Conservation (phyloP, 2,888 invertebrate genomes). For the Oligia latruncula region DNA sequence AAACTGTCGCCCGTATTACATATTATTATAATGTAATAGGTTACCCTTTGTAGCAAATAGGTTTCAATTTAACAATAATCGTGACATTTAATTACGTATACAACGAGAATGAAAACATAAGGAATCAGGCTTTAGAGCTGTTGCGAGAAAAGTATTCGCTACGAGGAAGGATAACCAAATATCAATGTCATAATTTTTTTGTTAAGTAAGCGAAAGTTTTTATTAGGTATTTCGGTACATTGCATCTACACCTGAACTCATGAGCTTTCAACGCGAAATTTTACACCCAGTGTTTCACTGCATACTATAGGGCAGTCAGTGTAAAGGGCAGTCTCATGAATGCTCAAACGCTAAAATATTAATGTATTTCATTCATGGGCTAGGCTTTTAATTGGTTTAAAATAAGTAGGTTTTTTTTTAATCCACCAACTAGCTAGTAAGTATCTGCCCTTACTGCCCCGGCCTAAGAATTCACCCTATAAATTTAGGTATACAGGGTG, state of each 20-base stretch:
- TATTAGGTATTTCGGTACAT: not conserved
- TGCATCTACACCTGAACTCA: too few species aligned
- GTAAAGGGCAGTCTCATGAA: too few species aligned
- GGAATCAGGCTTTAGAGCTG: not conserved
- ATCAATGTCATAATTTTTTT: not conserved
- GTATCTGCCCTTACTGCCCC: not conserved
- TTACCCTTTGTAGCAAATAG: slow-evolving; percentile 21
- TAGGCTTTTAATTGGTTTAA: not conserved
- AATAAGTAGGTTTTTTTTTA: too few species aligned
- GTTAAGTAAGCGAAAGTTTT: not conserved
- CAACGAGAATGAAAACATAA: slow-evolving; percentile 28
- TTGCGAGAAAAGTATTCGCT: not conserved
- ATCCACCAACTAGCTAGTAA: too few species aligned
- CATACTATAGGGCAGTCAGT: not conserved
- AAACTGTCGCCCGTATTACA: not conserved
- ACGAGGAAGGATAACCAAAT: not conserved
- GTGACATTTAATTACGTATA: not conserved
- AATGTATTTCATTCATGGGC: not conserved
- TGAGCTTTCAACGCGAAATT: too few species aligned
- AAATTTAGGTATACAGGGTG: too few species aligned
- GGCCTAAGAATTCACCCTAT: not conserved
- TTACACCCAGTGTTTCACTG: not conserved
- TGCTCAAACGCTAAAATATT: not conserved
- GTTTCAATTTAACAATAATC: slow-evolving; percentile 27
- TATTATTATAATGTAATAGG: slow-evolving; percentile 7